Evolutionary conservation across 2,113 vertebrate species (phyloP), one percentile per base, ranked within the genome.

Genomic region (Gambusia affinis): DNA sequence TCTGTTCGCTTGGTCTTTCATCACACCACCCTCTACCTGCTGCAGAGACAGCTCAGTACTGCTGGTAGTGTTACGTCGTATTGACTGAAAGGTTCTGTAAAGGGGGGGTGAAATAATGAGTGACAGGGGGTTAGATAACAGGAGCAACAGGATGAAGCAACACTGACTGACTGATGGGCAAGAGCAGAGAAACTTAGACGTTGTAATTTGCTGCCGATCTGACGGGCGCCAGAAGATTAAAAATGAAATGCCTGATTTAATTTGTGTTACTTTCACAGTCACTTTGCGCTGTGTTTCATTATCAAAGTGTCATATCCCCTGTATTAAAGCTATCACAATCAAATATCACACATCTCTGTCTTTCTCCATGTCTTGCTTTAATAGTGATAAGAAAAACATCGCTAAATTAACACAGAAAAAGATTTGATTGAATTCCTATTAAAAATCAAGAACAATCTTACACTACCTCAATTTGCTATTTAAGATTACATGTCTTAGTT

Each of bases 241-340:
- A 89, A 90, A 80, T 80, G 76, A 88, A 91, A 80, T 70, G 80
- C 76, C 83, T 87, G 76, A 89, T 87, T 91, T 75, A 78, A 88
- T 92, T 86, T 88, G 80, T 75, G 88, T 85, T 88, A 82, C 82
- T 83, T 88, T 92, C 79, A 80, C 82, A 87, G 82, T 82, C 87
- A 89, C 87, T 89, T 90, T 90, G 83, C 82, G 33, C 76, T 82
- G 85, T 71, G 74, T 87, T 90, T 90, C 88, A 91, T 90, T 91
- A 90, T 86, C 75, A 64, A 60, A 27, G 81, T 79, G 83, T 85
- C 82, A 79, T 62, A 81, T 65, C 73, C 51, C 64, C n/a, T 31
- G 57, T 76, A 78, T 70, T 63, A 31, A 72, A 82, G 51, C 35
- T 68, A 66, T 80, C 81, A 70, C 70, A 67, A 57, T 63, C 64